Evolutionary conservation across 1,140 invertebrate species (phyloP).

Genomic region (Anthonomus grandis): DNA sequence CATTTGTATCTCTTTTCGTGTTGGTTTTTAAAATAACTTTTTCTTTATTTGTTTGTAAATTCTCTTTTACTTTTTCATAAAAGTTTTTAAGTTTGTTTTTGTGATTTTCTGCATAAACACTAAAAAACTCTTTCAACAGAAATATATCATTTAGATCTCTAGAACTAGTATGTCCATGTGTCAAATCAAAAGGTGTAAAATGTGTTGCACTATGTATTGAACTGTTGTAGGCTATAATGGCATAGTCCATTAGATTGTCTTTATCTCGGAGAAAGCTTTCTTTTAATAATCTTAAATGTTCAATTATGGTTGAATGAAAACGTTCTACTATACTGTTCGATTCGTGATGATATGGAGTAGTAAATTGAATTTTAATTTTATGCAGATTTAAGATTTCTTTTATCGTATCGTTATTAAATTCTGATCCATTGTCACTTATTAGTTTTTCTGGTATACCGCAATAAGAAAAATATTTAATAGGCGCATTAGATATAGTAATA

Average conservation of each 20-base stretch:
- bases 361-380: constrained; percentile 43
- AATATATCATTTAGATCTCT: constrained; percentile 11
- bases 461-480: constrained; percentile 26
- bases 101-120: neutral
- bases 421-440: constrained; percentile 27
- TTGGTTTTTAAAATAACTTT: neutral
- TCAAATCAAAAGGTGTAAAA: constrained; percentile 19
- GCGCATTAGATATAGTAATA: constrained; percentile 16
- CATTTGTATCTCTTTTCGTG: neutral
- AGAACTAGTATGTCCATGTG: constrained; percentile 9
- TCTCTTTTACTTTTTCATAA: constrained; percentile 12
- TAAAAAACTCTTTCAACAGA: neutral
- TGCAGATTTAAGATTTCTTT: constrained; percentile 35
- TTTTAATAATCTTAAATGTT: constrained; percentile 39
- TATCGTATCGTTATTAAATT: constrained; percentile 34
- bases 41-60: constrained; percentile 3
- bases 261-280: constrained; percentile 3
- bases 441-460: constrained; percentile 26
- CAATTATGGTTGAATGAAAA: constrained; percentile 30
- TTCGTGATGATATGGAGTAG: constrained; percentile 40
- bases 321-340: constrained; percentile 41
- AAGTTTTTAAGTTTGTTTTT: constrained; percentile 9
- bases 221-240: constrained; percentile 13
- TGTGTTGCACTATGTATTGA: constrained; percentile 14
- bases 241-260: constrained; percentile 10